These are phyloP conservation scores for Lutjanus erythropterus DNA, from an alignment of 2,113 vertebrate genomes.

Conservation along the genomic window DNA sequence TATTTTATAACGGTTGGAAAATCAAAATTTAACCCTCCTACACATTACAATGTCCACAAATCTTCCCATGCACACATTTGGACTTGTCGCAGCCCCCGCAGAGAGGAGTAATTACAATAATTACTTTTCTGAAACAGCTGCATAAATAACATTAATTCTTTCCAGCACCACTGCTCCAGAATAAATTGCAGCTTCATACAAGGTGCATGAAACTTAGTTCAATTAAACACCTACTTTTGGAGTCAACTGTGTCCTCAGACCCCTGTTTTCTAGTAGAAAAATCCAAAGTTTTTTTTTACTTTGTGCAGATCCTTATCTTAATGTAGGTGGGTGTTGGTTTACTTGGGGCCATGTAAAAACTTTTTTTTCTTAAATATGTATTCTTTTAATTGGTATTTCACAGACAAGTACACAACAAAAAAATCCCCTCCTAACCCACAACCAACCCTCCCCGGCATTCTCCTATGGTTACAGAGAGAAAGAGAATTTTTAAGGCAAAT, in stretches of 20 bases:
- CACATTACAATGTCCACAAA: background rate
- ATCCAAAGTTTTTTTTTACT: too few species aligned
- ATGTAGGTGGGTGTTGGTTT: too few species aligned
- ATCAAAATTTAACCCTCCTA: too few species aligned
- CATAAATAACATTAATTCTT: background rate
- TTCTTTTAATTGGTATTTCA: too few species aligned
- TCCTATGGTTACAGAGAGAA: too few species aligned
- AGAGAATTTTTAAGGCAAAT: too few species aligned
- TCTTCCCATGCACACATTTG: constrained; percentile 3
- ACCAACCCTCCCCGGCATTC: too few species aligned
- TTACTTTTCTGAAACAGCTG: constrained; percentile 29
- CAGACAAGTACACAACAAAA: too few species aligned
- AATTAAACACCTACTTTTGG: background rate
- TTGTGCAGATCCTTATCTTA: background rate
- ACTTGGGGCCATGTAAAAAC: too few species aligned
- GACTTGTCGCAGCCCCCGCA: background rate
- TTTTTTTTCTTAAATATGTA: too few species aligned
- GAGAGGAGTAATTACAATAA: constrained; percentile 20
- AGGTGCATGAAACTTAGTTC: background rate
- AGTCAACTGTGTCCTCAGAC: background rate
- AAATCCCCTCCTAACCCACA: too few species aligned
- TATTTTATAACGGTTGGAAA: too few species aligned
- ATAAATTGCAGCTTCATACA: background rate
- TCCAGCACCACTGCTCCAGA: background rate
- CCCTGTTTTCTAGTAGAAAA: background rate